A percentile compares a stretch with the other conserved stretches of the same genome.
phyloP scores from a whole-genome alignment of 1,140 invertebrate species.

The Neodiprion fabricii region DNA sequence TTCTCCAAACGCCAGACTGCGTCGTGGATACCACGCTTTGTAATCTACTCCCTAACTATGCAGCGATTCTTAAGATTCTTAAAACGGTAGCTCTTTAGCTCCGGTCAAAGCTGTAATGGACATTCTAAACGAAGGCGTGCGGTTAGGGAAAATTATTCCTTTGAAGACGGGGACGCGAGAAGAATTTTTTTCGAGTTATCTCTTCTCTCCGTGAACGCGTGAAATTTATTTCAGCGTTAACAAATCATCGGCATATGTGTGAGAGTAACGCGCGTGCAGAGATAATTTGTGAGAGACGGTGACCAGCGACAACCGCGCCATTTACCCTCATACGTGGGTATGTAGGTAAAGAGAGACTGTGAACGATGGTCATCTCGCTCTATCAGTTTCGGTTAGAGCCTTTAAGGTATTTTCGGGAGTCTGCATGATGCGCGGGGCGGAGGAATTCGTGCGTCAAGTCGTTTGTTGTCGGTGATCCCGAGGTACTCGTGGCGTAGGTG shows the following conservation, averaged over 20 bases:
- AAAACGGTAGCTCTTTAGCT: not conserved
- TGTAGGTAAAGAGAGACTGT: too few relatives aligned
- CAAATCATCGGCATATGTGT: not conserved
- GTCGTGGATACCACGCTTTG: not conserved
- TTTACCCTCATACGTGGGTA: not conserved
- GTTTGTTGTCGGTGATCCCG: not conserved
- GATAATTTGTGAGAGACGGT: not conserved
- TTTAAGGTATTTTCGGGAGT: not conserved
- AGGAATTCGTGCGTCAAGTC: constrained; percentile 12
- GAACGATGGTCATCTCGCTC: not conserved
- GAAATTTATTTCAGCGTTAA: constrained; percentile 5
- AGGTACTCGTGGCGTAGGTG: constrained; percentile 27
- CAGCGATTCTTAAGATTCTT: not conserved
- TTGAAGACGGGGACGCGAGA: not conserved
- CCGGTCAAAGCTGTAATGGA: not conserved
- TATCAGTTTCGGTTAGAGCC: not conserved
- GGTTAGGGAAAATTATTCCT: not conserved
- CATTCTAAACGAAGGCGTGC: not conserved
- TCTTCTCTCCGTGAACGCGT: constrained; percentile 1
- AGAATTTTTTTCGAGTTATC: not conserved
- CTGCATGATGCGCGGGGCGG: constrained; percentile 22
- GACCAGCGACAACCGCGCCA: not conserved
- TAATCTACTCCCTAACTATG: not conserved
- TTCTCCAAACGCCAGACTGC: not conserved
- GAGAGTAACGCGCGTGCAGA: not conserved